These are phyloP conservation scores for Allobates femoralis DNA, from an alignment of 2,797 vertebrate species.

Conservation along the genomic window DNA sequence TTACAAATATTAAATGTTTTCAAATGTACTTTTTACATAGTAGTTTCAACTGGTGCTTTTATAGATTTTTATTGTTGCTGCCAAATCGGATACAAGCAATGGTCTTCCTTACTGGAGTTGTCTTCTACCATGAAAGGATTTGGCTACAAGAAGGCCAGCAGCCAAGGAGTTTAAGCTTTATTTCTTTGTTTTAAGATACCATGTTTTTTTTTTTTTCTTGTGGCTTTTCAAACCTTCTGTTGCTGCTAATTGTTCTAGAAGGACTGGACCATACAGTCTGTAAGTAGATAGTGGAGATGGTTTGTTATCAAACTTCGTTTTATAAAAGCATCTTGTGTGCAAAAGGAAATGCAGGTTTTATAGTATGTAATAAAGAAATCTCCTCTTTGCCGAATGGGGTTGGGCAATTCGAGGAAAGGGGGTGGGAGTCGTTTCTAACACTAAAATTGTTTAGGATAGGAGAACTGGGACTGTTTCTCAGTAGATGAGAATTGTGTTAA, in stretches of 20 bases:
- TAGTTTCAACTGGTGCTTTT: conserved; percentile 59
- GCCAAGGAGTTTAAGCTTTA: conserved; percentile 58
- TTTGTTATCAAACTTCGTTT: conserved; percentile 37
- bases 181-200: conserved; percentile 24
- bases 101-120: conserved; percentile 47
- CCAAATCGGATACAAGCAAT: conserved; percentile 48
- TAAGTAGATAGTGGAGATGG: conserved; percentile 11
- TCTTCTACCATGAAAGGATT: conserved; percentile 43
- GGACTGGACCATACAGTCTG: conserved; percentile 44
- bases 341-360: conserved; percentile 29
- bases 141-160: conserved; percentile 43
- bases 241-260: conserved; percentile 59
- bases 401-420: background rate
- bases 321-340: conserved; percentile 20
- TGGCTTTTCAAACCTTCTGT: conserved; percentile 55
- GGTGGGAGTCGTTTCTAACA: conserved; percentile 34
- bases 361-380: conserved; percentile 36
- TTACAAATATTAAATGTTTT: conserved; percentile 23
- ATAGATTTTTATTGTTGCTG: conserved; percentile 45
- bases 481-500: background rate
- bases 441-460: conserved; percentile 34
- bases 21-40: conserved; percentile 22
- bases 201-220: conserved; percentile 9
- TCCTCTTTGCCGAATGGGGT: background rate
- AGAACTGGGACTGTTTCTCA: conserved; percentile 17